These are phyloP conservation scores for Megastigmus dorsalis DNA, from an alignment of 2,888 invertebrate species.

Conservation along the genomic window DNA sequence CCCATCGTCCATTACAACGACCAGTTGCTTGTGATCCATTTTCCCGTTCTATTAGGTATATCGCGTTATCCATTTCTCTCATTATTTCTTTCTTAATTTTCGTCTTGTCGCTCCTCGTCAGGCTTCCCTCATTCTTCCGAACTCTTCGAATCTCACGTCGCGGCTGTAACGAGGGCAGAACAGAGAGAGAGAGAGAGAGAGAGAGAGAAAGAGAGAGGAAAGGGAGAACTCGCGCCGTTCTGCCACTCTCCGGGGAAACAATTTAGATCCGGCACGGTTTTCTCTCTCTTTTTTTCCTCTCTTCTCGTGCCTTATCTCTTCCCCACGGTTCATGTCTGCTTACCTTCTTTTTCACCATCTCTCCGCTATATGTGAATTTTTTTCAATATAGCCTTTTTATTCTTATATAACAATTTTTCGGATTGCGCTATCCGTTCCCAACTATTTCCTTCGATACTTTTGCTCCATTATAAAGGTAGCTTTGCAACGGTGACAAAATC, in stretches of 20 bases:
- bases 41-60: background rate
- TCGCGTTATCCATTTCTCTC: background rate
- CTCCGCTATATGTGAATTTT: background rate
- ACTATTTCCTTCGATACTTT: too few species aligned
- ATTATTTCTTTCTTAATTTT: slow-evolving; percentile 24
- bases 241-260: slow-evolving; percentile 3
- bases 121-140: background rate
- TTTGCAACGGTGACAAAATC: too few species aligned
- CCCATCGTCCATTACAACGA: too few species aligned
- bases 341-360: background rate
- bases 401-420: background rate
- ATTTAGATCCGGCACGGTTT: slow-evolving; percentile 4
- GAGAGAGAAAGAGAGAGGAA: background rate
- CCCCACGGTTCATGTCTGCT: too few species aligned
- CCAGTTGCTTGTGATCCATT: background rate
- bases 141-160: background rate
- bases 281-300: slow-evolving; percentile 14
- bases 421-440: too few species aligned
- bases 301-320: background rate
- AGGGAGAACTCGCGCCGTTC: background rate
- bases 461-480: too few species aligned
- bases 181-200: too few species aligned
- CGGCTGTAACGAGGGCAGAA: slow-evolving; percentile 13
- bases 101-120: background rate
- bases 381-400: background rate